A percentile compares a stretch with the other conserved stretches of the same genome.
These are phyloP conservation scores for Calcarius ornatus DNA, from an alignment of 2,113 vertebrate species.

Conservation along the genomic window DNA sequence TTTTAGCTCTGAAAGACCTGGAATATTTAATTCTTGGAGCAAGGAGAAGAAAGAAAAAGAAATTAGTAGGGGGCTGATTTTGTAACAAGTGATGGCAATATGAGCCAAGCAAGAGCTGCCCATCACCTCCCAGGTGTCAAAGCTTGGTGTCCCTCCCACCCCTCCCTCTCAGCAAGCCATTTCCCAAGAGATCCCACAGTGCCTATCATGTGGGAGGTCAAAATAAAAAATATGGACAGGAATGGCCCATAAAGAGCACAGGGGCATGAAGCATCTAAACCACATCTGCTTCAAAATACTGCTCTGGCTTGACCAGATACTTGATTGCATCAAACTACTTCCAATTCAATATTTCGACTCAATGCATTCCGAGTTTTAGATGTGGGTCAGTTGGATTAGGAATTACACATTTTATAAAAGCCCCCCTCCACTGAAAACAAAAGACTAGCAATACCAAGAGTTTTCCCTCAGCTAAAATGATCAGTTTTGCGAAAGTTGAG, in stretches of 20 bases:
- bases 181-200: not conserved
- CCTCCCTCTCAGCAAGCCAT: not conserved
- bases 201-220: not conserved
- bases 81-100: not conserved
- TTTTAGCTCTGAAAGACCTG: not conserved
- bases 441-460: not conserved
- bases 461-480: not conserved
- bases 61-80: not conserved
- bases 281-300: constrained; percentile 11
- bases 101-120: not conserved
- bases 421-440: not conserved
- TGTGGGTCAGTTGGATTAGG: not conserved
- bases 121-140: not conserved
- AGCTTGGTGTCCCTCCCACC: not conserved
- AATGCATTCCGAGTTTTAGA: not conserved
- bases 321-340: not conserved
- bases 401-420: not conserved
- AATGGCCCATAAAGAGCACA: constrained; percentile 29
- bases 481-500: not conserved
- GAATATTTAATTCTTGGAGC: not conserved
- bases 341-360: not conserved
- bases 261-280: constrained; percentile 9
- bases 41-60: not conserved
- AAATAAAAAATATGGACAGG: not conserved
- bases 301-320: not conserved